phyloP scores from a whole-genome alignment of 2,113 vertebrate genomes.

The Planiliza haematocheilus region DNA sequence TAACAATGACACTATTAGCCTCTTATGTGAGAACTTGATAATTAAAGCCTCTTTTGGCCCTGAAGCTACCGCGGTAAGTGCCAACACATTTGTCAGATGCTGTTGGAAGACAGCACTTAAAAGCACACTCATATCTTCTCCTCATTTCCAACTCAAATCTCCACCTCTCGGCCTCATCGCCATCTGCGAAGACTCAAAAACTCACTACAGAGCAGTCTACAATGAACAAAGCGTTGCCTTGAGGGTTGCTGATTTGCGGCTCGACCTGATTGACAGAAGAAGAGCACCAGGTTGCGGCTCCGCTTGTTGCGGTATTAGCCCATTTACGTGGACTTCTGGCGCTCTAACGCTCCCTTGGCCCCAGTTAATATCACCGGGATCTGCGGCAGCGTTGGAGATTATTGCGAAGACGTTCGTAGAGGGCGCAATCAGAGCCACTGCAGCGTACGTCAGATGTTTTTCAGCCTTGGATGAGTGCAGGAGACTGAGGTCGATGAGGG shows the following conservation, averaged over 20 bases:
- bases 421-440: neutral
- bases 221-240: neutral
- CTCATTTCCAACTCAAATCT: neutral
- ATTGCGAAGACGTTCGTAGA: neutral
- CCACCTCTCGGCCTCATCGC: neutral
- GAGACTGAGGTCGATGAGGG: conserved; percentile 28
- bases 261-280: neutral
- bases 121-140: neutral
- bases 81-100: conserved; percentile 35
- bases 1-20: conserved; percentile 13
- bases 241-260: neutral
- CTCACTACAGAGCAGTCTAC: neutral
- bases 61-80: conserved; percentile 30
- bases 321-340: conserved; percentile 3
- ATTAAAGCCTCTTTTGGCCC: conserved; percentile 39
- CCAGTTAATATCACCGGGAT: neutral
- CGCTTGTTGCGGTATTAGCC: neutral
- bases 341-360: neutral
- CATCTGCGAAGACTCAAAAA: neutral
- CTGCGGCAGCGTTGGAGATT: neutral
- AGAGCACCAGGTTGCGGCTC: neutral
- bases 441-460: conserved; percentile 11
- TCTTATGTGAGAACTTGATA: conserved; percentile 29
- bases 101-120: neutral
- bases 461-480: conserved; percentile 4